Evolutionary conservation across 30 jellyfish, hydroid and myxozoan genomes (phyloP), one percentile per base, ranked within the genome.

Genomic region (Aurelia sp.): DNA sequence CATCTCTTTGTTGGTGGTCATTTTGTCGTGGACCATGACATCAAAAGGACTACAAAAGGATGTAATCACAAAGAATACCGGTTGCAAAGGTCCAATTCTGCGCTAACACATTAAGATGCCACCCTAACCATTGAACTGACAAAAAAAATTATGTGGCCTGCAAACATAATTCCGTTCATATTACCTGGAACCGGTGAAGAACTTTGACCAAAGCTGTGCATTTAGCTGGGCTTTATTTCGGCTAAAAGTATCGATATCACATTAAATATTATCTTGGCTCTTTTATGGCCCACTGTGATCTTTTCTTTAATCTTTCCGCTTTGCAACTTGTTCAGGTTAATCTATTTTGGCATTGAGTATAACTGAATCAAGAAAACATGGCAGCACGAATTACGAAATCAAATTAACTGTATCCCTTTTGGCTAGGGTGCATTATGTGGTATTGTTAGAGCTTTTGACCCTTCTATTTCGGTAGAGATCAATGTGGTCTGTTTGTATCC

Each of bases 401-500:
- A 16, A 44, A 5, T 44, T 44, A 44, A 44, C 55, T 9, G 55
- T 44, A 8, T 63, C 89, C 51, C 66, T 77, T 64, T 78, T 76
- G 87, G 87, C 73, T 76, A 76, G 44, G n/a, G 19, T 47, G 38
- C 44, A 65, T 78, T 78, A 57, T 63, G 80, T 41, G 70, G 80
- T 78, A 66, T 62, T 63, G 51, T 62, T 21, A 74, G 65, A 12
- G 58, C 31, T 74, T 70, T 53, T 53, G 74, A 74, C 85, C 75
- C 50, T 24, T 64, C 72, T 52, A 57, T 30, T 78, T 78, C 81
- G 89, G 89, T 64, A 40, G 51, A 78, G 33, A 63, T 78, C 47
- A 22, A 78, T 63, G 89, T 78, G 89, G 89, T 78, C 33, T 62
- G 9, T 40, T 4, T 64, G 89, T 78, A 78, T 78, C 73, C 62